phyloP scores from a whole-genome alignment of 2,888 invertebrate species.

The Lochmaea capreae region DNA sequence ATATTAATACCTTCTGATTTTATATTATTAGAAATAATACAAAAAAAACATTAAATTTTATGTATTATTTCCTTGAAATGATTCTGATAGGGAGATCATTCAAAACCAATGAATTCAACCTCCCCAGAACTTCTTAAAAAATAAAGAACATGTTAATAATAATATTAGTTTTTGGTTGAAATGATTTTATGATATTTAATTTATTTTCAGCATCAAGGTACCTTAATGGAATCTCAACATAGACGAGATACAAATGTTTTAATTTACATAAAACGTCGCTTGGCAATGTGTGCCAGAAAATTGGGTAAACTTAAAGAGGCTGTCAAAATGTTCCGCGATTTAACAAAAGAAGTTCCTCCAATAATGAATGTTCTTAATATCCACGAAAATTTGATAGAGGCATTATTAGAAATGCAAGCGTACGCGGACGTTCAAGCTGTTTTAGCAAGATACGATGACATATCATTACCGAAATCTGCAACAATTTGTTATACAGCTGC shows the following conservation, averaged over 20 bases:
- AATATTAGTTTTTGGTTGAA: too few species aligned
- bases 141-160: too few species aligned
- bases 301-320: conserved; percentile 94
- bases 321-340: conserved; percentile 95
- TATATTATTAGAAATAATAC: too few species aligned
- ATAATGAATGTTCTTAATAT: conserved; percentile 93
- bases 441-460: conserved; percentile 93
- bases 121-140: neutral
- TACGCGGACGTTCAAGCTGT: conserved; percentile 97
- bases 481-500: conserved; percentile 96
- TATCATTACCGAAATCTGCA: conserved; percentile 93
- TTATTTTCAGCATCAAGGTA: conserved; percentile 78
- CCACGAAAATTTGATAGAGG: conserved; percentile 97
- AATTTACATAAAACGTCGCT: conserved; percentile 91
- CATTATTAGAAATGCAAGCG: conserved; percentile 93
- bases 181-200: neutral
- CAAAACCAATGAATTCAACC: neutral
- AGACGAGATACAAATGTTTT: conserved; percentile 92
- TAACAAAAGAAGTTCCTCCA: conserved; percentile 96
- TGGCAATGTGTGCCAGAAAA: conserved; percentile 98
- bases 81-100: neutral
- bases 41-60: too few species aligned
- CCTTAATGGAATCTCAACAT: conserved; percentile 79
- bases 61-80: too few species aligned
- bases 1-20: too few species aligned